Conservation (phyloP, 1,140 invertebrate genomes). For the Drosophila pectinifera region DNA sequence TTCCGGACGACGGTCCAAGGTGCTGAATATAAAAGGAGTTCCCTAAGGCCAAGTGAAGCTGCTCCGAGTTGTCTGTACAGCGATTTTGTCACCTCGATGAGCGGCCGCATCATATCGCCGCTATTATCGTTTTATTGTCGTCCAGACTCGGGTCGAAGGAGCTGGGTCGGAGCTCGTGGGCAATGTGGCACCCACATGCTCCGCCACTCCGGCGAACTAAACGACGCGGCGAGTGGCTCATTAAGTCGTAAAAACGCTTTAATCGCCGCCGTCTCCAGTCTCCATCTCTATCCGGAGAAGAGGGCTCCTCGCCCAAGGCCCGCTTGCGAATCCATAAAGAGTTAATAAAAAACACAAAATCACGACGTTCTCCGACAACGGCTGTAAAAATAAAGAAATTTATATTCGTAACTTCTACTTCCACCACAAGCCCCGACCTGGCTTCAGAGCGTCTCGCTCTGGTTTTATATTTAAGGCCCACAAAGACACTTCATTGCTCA, state of each 20-base stretch:
- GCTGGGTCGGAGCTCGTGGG: conserved; percentile 50
- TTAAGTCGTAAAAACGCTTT: conserved; percentile 81
- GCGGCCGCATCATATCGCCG: conserved; percentile 56
- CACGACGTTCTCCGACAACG: conserved; percentile 60
- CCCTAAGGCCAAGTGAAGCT: conserved; percentile 24
- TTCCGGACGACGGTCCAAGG: neutral
- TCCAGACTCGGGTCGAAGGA: conserved; percentile 35
- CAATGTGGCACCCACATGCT: conserved; percentile 80
- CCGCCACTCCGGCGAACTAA: conserved; percentile 32
- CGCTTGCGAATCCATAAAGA: conserved; percentile 79
- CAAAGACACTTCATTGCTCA: conserved; percentile 60
- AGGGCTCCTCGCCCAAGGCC: conserved; percentile 22
- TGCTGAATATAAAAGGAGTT: neutral
- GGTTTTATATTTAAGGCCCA: conserved; percentile 64
- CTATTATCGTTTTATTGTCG: conserved; percentile 75
- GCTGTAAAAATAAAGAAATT: conserved; percentile 78
- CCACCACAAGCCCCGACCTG: conserved; percentile 31
- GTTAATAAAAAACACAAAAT: conserved; percentile 82
- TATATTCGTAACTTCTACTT: conserved; percentile 67
- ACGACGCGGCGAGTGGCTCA: conserved; percentile 74
- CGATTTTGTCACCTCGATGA: conserved; percentile 75
- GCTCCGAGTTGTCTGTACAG: conserved; percentile 54
- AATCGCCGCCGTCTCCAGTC: conserved; percentile 61
- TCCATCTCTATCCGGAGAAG: conserved; percentile 10
- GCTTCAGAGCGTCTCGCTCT: conserved; percentile 20